Percentiles rank a stretch among this genome's conserved stretches.
Conservation (phyloP, 2,888 invertebrate species). For the Ochlodes sylvanus region DNA sequence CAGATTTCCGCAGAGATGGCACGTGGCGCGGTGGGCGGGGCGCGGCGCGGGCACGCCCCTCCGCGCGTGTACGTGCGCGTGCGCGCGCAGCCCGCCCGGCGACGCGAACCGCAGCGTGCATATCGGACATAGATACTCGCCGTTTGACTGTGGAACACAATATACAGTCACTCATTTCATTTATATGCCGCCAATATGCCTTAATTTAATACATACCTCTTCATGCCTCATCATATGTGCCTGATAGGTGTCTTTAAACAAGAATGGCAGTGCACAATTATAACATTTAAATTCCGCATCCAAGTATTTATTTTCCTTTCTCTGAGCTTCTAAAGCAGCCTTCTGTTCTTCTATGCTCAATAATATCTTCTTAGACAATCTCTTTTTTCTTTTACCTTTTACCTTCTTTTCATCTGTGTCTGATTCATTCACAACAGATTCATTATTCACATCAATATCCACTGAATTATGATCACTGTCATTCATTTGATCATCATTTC, state of each 20-base stretch:
- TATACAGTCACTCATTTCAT: no score
- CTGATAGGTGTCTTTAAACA: conserved; percentile 77
- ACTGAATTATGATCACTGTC: not conserved
- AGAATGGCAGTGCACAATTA: conserved; percentile 68
- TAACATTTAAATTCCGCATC: conserved; percentile 74
- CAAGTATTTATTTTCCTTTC: conserved; percentile 68
- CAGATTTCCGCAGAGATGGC: conserved; percentile 57
- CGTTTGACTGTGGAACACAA: conserved; percentile 66
- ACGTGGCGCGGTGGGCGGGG: conserved; percentile 52
- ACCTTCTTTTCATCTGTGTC: conserved; percentile 25
- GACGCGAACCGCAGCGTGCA: conserved; percentile 73
- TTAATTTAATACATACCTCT: conserved; percentile 58
- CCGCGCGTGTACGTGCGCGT: conserved; percentile 55
- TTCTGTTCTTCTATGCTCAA: conserved; percentile 72
- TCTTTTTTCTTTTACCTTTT: conserved; percentile 48
- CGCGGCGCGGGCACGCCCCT: conserved; percentile 45
- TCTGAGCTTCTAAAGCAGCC: conserved; percentile 63
- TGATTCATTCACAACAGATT: conserved; percentile 8
- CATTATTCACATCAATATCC: not conserved
- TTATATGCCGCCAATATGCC: not conserved
- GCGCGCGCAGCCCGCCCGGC: conserved; percentile 58
- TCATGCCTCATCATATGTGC: conserved; percentile 81
- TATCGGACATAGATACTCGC: conserved; percentile 62
- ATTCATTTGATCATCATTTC: conserved; percentile 15
- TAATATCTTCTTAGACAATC: conserved; percentile 58